Evolutionary conservation across 1,140 invertebrate genomes (phyloP), one percentile per base, ranked within the genome.

Genomic region (Tetramorium parvispinum): DNA sequence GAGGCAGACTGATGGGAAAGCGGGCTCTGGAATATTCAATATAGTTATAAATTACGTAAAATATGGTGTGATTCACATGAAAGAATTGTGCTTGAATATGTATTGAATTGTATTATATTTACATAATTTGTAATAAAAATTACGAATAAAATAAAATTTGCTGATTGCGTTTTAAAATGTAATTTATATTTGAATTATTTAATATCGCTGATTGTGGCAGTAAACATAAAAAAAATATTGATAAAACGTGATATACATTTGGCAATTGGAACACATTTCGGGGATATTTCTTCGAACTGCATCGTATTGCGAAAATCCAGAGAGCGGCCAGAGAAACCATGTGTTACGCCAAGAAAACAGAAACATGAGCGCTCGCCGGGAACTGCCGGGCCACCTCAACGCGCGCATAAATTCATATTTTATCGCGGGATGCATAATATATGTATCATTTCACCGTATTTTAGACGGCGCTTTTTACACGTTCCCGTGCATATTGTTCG

Each of bases 401-500:
- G 85, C 57, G 75, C 63, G 89, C 86, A 90, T 90, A 90, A 90
- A 90, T 89, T 91, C 86, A 89, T 88, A 90, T 87, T 88, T 92
- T 89, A 86, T 91, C 83, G 66, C 83, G 85, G 76, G 85, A 90
- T 90, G 81, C 88, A 90, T 90, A 87, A 90, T 68, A 68, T 68
- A 68, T 90, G 88, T 88, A 90, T 89, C 71, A 76, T 85, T 82
- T 77, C 68, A 73, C 88, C 85, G 83, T 90, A 90, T 90, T 90
- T 90, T 87, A 89, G 76, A 59, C 85, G 81, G 55, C 53, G 76
- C 63, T 89, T 89, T 89, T 89, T 89, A 73, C 40, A 73, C 8
- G 78, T 78, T 89, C 88, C 83, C 59, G 66, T 87, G 88, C 88
- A 87, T 85, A 83, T 82, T 61, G 53, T 83, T 89, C 65, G 55